A percentile compares a stretch with the other conserved stretches of the same genome.
phyloP scores from a whole-genome alignment of 2,888 invertebrate genomes.

The Teleiodes luculella region DNA sequence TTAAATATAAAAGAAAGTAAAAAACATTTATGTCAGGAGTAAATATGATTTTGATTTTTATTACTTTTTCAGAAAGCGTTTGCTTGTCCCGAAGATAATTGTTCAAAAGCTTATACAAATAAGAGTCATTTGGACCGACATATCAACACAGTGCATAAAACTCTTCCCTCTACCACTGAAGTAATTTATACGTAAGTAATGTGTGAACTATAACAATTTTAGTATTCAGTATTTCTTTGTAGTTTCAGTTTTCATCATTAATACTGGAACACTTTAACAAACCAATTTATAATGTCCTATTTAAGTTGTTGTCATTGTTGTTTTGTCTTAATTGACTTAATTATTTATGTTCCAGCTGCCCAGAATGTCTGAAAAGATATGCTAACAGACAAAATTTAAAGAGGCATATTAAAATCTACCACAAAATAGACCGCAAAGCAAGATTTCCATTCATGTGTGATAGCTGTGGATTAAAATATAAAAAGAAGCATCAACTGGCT shows the following conservation, averaged over 20 bases:
- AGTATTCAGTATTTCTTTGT: too few relatives aligned
- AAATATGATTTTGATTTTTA: background rate
- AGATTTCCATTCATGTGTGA: constrained; percentile 66
- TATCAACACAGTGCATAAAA: constrained; percentile 63
- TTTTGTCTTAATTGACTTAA: background rate
- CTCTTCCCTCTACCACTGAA: constrained; percentile 32
- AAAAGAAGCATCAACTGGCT: constrained; percentile 76
- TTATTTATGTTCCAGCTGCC: constrained; percentile 53
- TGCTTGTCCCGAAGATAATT: constrained; percentile 76
- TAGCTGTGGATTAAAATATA: constrained; percentile 72
- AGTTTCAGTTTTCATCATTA: too few relatives aligned
- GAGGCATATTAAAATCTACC: constrained; percentile 77
- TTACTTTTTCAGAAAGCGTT: constrained; percentile 73
- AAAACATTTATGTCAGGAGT: too few relatives aligned
- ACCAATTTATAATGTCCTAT: too few relatives aligned
- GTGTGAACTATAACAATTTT: too few relatives aligned
- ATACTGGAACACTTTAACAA: too few relatives aligned
- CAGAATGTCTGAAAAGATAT: constrained; percentile 71
- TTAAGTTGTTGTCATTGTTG: background rate
- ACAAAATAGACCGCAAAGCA: constrained; percentile 31
- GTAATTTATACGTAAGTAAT: constrained; percentile 50
- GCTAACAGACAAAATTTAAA: constrained; percentile 76
- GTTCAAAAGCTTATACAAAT: constrained; percentile 80
- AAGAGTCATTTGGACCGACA: constrained; percentile 81
- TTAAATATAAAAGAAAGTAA: too few relatives aligned